These are phyloP conservation scores for Drosophila testacea DNA, from an alignment of 2,888 invertebrate species.

Conservation along the genomic window DNA sequence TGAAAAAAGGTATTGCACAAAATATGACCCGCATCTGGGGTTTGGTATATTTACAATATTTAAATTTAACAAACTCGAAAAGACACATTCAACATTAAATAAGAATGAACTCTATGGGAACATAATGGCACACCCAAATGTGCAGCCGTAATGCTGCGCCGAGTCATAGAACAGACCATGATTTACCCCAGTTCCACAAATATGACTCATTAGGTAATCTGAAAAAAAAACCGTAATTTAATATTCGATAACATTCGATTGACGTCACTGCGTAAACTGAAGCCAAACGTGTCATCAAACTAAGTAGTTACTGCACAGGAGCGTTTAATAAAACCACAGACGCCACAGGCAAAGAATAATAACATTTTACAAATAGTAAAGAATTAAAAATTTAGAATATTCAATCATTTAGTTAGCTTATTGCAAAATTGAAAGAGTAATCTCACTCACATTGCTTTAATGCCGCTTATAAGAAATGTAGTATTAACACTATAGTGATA, in stretches of 20 bases:
- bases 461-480: conserved; percentile 45
- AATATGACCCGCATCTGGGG: too few relatives aligned
- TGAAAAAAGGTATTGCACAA: too few relatives aligned
- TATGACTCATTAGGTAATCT: conserved; percentile 33
- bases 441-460: conserved; percentile 49
- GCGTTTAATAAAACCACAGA: conserved; percentile 28
- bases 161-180: conserved; percentile 20
- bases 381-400: conserved; percentile 7
- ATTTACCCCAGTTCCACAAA: conserved; percentile 19
- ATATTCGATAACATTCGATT: conserved; percentile 23
- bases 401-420: conserved; percentile 22
- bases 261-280: conserved; percentile 31
- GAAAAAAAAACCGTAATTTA: conserved; percentile 36
- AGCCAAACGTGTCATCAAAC: conserved; percentile 11
- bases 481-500: conserved; percentile 26
- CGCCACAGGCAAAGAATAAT: conserved; percentile 29
- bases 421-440: conserved; percentile 37
- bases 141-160: conserved; percentile 16
- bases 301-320: conserved; percentile 37
- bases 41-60: too few relatives aligned
- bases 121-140: conserved; percentile 2
- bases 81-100: background rate
- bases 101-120: background rate
- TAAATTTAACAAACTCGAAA: too few relatives aligned
- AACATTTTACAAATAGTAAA: background rate